These are phyloP conservation scores for Chamaea fasciata DNA, from an alignment of 2,113 vertebrate genomes.

Conservation along the genomic window DNA sequence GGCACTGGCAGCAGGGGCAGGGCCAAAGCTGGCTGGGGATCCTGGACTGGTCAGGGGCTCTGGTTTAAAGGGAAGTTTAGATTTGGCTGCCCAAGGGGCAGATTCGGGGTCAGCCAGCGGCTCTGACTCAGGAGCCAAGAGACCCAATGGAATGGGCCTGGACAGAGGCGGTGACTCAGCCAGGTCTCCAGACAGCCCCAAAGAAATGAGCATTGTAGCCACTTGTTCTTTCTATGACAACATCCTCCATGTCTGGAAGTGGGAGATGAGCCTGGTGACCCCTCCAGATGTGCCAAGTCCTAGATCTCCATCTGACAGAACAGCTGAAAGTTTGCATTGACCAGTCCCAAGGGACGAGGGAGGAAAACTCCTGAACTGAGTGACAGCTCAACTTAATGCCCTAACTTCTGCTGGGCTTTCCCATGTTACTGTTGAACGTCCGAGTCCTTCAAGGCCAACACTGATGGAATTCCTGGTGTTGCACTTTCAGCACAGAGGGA, in stretches of 20 bases:
- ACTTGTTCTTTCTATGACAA: slow-evolving; percentile 95
- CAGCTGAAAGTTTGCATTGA: neutral
- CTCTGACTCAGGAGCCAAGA: neutral
- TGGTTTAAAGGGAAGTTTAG: neutral
- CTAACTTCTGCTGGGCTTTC: neutral
- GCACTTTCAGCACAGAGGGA: neutral
- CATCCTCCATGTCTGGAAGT: slow-evolving; percentile 90
- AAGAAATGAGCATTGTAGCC: slow-evolving; percentile 74
- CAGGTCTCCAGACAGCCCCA: neutral
- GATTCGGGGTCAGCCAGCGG: fast-evolving
- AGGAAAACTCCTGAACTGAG: neutral
- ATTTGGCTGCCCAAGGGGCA: neutral
- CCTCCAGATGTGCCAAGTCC: neutral
- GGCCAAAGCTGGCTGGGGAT: neutral
- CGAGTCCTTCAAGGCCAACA: neutral
- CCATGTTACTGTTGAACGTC: neutral
- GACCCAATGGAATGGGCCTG: neutral
- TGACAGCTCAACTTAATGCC: neutral
- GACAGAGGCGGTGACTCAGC: neutral
- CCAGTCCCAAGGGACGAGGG: neutral
- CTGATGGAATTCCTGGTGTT: neutral
- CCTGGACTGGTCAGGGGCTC: neutral
- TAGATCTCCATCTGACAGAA: neutral
- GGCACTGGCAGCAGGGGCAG: neutral
- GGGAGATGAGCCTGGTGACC: slow-evolving; percentile 72